Base-by-base conservation (phyloP, 2,888 invertebrate species). In the Neoaliturus tenellus region DNA sequence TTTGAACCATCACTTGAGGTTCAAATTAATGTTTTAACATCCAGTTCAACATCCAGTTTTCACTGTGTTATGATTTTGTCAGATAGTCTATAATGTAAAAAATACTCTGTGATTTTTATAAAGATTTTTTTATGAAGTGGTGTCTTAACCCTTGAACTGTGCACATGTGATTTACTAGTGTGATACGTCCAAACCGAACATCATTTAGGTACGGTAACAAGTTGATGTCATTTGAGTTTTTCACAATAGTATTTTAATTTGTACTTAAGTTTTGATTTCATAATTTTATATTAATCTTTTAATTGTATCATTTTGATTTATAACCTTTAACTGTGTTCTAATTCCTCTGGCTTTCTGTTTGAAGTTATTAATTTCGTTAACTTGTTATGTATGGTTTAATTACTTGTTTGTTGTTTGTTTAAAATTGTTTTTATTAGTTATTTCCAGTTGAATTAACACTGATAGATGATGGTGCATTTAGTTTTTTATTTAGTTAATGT, bases 401-500 rank as follows among this genome's bases (percentile, higher is more conserved):
- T 62, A n/a, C n/a, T 31, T 31, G 62, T 4, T 51, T 51, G 2
- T n/a, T 23, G 10, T 23, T 23, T 10, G 2, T 4, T 23, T 62
- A 14, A 62, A 31, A 14, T 62, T 62, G 28, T 23, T 62, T 55
- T 8, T 23, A 20, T 20, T 23, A 55, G 5, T 62, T 31, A 28
- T 25, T 62, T 62, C 8, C 28, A 8, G 31, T 17, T 25, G 17
- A 62, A 28, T 62, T 17, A 10, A 20, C 25, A 12, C 14, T 28
- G 12, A 62, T 62, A 62, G 28, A 31, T 62, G 28, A 62, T 28
- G 62, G 62, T 62, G 62, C 31, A 62, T 62, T 62, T 62, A 62
- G 28, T 62, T 62, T 62, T 28, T 5, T 55, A 55, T 62, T 62
- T 62, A 28, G 14, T 28, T 4, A 62, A 14, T 25, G n/a, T 62